phyloP scores from a whole-genome alignment of 2,113 vertebrate species.

The Proteles cristata region DNA sequence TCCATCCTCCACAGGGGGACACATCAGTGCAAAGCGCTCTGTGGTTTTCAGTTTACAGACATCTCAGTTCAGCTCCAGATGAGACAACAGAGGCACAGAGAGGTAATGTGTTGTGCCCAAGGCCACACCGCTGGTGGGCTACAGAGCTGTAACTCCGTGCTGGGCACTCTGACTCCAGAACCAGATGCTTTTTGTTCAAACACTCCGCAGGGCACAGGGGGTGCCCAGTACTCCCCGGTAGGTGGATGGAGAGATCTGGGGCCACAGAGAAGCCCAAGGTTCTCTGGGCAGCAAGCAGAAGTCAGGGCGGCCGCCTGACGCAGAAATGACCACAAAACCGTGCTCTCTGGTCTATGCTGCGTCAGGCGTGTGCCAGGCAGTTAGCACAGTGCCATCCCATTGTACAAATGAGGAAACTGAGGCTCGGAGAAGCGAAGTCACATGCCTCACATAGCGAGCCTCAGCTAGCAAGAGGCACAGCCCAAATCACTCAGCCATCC shows the following conservation, averaged over 20 bases:
- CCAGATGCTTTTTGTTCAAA: neutral
- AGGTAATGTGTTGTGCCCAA: neutral
- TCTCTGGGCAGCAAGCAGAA: neutral
- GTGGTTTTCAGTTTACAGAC: neutral
- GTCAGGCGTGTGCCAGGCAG: fast-evolving
- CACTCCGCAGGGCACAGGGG: neutral
- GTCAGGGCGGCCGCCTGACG: neutral
- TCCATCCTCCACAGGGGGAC: neutral
- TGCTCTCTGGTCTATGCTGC: fast-evolving
- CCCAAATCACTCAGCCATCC: neutral
- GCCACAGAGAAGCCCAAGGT: neutral
- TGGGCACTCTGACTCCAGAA: neutral
- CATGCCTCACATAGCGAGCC: neutral
- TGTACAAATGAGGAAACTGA: neutral
- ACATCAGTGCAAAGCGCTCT: neutral
- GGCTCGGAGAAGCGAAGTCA: neutral
- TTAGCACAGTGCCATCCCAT: fast-evolving
- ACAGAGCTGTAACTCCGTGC: neutral
- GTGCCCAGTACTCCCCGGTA: neutral
- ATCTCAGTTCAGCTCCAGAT: neutral
- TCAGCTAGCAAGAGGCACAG: neutral
- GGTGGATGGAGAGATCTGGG: neutral
- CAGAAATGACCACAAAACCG: neutral
- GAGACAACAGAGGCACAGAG: neutral
- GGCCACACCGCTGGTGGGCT: neutral